Evolutionary conservation across 2,888 invertebrate species (phyloP).

Genomic region (Acleris sparsana): DNA sequence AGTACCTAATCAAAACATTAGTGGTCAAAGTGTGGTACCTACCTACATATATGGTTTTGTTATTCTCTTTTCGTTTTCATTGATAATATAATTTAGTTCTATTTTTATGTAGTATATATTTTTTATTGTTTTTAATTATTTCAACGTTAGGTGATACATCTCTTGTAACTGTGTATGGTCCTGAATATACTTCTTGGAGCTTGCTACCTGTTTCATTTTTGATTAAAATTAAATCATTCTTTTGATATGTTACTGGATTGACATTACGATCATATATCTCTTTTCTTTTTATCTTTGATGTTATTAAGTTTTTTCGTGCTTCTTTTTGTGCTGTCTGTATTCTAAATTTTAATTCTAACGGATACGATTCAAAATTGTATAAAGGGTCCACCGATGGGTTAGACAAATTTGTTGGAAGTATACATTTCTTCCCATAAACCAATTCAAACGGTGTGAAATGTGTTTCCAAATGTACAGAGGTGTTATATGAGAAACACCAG

Average conservation of each 20-base stretch:
- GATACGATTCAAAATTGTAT: slow-evolving; percentile 24
- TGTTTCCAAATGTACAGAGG: slow-evolving; percentile 37
- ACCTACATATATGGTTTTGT: slow-evolving; percentile 1
- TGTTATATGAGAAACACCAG: slow-evolving; percentile 40
- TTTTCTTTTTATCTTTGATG: slow-evolving; percentile 33
- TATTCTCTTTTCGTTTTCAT: background rate
- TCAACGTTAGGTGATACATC: slow-evolving; percentile 36
- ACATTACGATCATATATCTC: slow-evolving; percentile 26
- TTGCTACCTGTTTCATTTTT: slow-evolving; percentile 35
- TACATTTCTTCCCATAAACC: slow-evolving; percentile 37
- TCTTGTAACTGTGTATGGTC: slow-evolving; percentile 34
- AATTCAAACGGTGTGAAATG: slow-evolving; percentile 39
- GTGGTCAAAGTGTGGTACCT: background rate
- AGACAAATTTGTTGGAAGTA: slow-evolving; percentile 14
- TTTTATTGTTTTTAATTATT: slow-evolving; percentile 6
- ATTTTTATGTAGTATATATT: slow-evolving; percentile 1
- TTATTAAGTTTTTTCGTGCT: slow-evolving; percentile 25
- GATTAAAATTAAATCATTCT: slow-evolving; percentile 30
- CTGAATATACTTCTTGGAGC: slow-evolving; percentile 34
- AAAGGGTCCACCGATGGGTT: slow-evolving; percentile 15
- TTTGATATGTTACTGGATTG: slow-evolving; percentile 31
- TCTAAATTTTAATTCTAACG: slow-evolving; percentile 28
- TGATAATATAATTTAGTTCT: slow-evolving; percentile 2
- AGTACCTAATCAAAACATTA: background rate
- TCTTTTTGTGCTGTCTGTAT: slow-evolving; percentile 28